Conservation (phyloP, 2,888 invertebrate species). For the Tenthredo distinguenda region DNA sequence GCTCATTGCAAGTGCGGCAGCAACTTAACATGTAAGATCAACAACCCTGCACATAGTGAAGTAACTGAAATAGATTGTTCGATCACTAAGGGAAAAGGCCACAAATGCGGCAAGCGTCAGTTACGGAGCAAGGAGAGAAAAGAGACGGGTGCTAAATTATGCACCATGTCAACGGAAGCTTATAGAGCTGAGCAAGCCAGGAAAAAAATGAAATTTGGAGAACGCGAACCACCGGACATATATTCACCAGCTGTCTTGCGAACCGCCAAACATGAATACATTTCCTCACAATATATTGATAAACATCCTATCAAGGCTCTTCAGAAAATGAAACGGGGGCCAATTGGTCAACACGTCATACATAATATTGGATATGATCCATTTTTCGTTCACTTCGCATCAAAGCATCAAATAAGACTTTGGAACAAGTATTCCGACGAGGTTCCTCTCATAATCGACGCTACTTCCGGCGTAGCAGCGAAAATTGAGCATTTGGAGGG, state of each 20-base stretch:
- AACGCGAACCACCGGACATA: background rate
- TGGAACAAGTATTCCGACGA: background rate
- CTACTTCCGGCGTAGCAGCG: too few species aligned
- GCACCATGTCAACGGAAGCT: background rate
- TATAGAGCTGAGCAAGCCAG: background rate
- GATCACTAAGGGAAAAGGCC: background rate
- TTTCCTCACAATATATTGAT: background rate
- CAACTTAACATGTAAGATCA: background rate
- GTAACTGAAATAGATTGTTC: background rate
- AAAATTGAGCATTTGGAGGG: background rate
- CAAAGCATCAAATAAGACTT: background rate
- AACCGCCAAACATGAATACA: background rate
- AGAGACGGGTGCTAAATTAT: background rate
- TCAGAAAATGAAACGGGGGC: background rate
- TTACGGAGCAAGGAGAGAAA: slow-evolving; percentile 11
- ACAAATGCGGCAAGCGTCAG: background rate
- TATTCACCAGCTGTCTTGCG: background rate
- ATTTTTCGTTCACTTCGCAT: background rate
- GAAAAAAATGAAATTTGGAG: background rate
- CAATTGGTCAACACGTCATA: background rate
- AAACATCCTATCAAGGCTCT: background rate
- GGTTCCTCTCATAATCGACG: background rate
- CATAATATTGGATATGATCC: background rate
- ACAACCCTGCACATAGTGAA: background rate
- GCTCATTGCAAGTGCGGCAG: background rate